Evolutionary conservation across 2,113 vertebrate genomes (phyloP), one percentile per base, ranked within the genome.

Genomic region (Petrocephalus microphthalmus): DNA sequence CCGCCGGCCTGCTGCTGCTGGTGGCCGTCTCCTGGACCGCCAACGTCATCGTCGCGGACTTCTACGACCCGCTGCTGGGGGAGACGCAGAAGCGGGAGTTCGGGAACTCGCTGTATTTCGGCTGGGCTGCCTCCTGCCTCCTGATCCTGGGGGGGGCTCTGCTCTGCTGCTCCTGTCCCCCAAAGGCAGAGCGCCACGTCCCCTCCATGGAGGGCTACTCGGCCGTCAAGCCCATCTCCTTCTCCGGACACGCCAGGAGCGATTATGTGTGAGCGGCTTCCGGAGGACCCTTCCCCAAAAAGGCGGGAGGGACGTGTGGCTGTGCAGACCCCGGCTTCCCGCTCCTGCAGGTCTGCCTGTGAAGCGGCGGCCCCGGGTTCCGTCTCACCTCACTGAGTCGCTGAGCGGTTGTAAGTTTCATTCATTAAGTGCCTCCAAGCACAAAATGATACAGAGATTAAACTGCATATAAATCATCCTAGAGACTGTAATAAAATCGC

Each of bases 21-120:
- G 93, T 95, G 37, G 96, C 95, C 0, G 92, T 96, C 78, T 95
- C 95, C 86, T 96, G 95, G 95, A 95, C 94, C 0, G 95, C 95
- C n/a, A 94, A 95, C 52, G 92, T 90, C 90, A 96, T 96, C 86
- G 89, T 95, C 17, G 51, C 94, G 88, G 95, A 94, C 85, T 96
- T 96, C 90, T 93, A 95, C 84, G 94, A 96, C 92, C 93, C 94
- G 0, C 22, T 95, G 85, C 90, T 96, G 90, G 93, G 95, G 91
- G 94, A 95, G 89, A 95, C 94, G 0, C 94, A 93, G 56, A 96
- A 96, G 91, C 94, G 95, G 86, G 95, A 96, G 89, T 95, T 96
- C 25, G 96, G 96, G 5, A 95, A 96, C 2, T 95, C 96, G 7
- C 90, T 96, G 91, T 96, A 96, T 90, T 95, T 96, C 19, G 96